Evolutionary conservation across 2,888 invertebrate species (phyloP).

Genomic region (Eupelmus urozonus): DNA sequence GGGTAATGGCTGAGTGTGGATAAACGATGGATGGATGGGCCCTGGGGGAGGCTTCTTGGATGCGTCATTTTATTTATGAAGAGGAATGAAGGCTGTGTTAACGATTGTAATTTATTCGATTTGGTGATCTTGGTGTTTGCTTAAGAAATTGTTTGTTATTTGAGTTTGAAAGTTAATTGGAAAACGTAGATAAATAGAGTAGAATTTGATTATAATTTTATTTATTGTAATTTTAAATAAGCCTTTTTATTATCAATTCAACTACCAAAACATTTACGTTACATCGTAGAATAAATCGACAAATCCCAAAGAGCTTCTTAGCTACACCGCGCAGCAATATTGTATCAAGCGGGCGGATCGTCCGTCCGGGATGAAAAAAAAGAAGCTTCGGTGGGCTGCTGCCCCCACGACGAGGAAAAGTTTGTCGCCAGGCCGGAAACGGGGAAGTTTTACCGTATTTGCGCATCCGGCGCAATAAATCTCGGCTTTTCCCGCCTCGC

Average conservation of each 20-base stretch:
- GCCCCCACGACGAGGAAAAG: constrained; percentile 68
- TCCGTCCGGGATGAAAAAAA: constrained; percentile 42
- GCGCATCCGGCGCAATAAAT: constrained; percentile 76
- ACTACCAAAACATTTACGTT: background rate
- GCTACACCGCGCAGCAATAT: too few relatives aligned
- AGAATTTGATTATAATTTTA: too few relatives aligned
- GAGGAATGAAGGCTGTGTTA: background rate
- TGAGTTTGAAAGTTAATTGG: too few relatives aligned
- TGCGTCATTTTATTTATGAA: constrained; percentile 2
- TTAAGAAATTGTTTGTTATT: too few relatives aligned
- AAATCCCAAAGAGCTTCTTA: too few relatives aligned
- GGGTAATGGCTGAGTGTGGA: background rate
- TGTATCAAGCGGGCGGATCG: constrained; percentile 32
- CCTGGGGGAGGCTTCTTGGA: background rate
- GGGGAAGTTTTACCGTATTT: constrained; percentile 77
- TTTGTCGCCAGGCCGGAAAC: constrained; percentile 75
- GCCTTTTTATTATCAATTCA: background rate
- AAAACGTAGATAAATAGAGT: too few relatives aligned
- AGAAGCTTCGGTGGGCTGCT: background rate
- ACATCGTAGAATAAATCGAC: background rate
- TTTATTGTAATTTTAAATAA: too few relatives aligned
- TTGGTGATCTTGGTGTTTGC: too few relatives aligned
- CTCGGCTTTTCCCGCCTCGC: constrained; percentile 63
- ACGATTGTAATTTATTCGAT: background rate
- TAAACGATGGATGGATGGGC: background rate